Percentiles rank a stretch among this genome's conserved stretches.
These are phyloP conservation scores for Tauraco erythrolophus DNA, from an alignment of 2,113 vertebrate genomes.

Conservation along the genomic window DNA sequence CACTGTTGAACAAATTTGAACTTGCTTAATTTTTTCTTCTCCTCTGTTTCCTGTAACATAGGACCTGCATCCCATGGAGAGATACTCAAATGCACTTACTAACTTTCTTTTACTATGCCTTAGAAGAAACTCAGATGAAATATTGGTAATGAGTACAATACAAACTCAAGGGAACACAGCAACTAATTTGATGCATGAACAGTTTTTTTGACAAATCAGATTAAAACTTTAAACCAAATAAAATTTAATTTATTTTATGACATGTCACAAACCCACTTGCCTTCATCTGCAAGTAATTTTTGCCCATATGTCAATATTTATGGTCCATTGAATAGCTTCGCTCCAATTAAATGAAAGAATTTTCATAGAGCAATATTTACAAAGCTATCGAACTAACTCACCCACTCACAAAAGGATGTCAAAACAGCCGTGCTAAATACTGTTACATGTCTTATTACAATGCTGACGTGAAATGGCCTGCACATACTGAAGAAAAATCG, in stretches of 20 bases:
- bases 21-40: background rate
- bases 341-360: slow-evolving; percentile 7
- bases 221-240: slow-evolving; percentile 64
- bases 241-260: slow-evolving; percentile 39
- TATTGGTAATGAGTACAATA: background rate
- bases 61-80: background rate
- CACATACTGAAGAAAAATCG: background rate
- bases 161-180: background rate
- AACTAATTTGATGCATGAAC: background rate
- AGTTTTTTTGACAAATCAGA: slow-evolving; percentile 63
- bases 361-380: slow-evolving; percentile 24
- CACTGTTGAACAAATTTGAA: background rate
- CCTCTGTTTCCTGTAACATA: background rate
- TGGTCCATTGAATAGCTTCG: background rate
- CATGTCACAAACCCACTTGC: slow-evolving; percentile 16
- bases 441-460: background rate
- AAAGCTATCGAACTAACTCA: slow-evolving; percentile 19
- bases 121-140: slow-evolving; percentile 24
- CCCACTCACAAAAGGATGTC: background rate
- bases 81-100: background rate
- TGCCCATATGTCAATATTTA: slow-evolving; percentile 32
- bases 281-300: slow-evolving; percentile 30
- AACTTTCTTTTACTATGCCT: background rate
- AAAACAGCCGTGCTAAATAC: background rate
- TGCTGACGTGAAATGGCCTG: background rate